A percentile compares a stretch with the other conserved stretches of the same genome.
These are phyloP conservation scores for Hydropsyche betteni DNA, from an alignment of 2,888 invertebrate species.

Conservation along the genomic window DNA sequence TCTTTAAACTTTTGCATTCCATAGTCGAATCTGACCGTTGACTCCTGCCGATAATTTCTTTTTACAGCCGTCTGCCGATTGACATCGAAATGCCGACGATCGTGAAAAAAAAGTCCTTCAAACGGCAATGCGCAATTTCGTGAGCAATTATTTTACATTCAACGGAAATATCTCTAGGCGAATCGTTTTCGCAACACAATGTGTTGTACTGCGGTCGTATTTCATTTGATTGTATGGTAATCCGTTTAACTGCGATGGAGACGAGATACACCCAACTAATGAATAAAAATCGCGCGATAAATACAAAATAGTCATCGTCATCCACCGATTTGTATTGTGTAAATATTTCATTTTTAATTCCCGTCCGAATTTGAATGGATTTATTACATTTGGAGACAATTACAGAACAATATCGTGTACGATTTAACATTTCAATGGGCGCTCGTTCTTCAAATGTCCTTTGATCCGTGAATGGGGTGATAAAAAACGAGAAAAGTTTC, in stretches of 20 bases:
- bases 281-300: constrained; percentile 25
- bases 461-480: background rate
- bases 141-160: too few species aligned
- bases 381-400: background rate
- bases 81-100: too few species aligned
- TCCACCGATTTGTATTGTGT: constrained; percentile 8
- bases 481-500: too few species aligned
- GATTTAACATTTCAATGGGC: background rate
- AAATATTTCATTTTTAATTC: constrained; percentile 2
- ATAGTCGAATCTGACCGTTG: too few species aligned
- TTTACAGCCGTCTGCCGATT: too few species aligned
- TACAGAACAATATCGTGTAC: constrained; percentile 16
- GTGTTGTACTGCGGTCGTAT: constrained; percentile 4
- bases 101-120: too few species aligned
- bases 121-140: too few species aligned
- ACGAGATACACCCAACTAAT: constrained; percentile 13
- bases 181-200: constrained; percentile 11
- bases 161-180: too few species aligned
- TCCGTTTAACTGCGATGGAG: background rate
- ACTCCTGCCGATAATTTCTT: too few species aligned
- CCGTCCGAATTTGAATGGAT: background rate
- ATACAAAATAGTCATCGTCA: constrained; percentile 13
- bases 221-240: constrained; percentile 24
- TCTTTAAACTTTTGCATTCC: too few species aligned
- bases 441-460: constrained; percentile 20